Evolutionary conservation across 2,888 invertebrate genomes (phyloP).

Genomic region (Mythimna pallens): DNA sequence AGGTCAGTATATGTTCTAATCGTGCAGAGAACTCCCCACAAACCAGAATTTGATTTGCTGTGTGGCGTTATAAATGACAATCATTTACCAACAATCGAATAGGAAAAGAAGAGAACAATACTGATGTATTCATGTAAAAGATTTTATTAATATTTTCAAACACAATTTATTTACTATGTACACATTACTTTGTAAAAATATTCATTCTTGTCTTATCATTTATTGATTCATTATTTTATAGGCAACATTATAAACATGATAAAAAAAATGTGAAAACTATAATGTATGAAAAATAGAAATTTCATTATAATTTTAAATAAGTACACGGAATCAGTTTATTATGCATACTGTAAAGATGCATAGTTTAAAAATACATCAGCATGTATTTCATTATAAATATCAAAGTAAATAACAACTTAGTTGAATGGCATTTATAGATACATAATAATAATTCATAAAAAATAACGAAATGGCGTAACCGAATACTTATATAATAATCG

Average conservation of each 20-base stretch:
- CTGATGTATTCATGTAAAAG: slow-evolving; percentile 82
- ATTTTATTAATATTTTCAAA: slow-evolving; percentile 90
- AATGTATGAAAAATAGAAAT: slow-evolving; percentile 85
- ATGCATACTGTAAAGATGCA: slow-evolving; percentile 78
- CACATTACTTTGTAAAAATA: slow-evolving; percentile 91
- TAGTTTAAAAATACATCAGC: slow-evolving; percentile 75
- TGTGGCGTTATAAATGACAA: not conserved
- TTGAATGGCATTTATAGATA: slow-evolving; percentile 75
- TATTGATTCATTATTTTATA: slow-evolving; percentile 88
- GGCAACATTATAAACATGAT: slow-evolving; percentile 87
- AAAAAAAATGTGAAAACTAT: slow-evolving; percentile 85
- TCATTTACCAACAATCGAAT: not conserved
- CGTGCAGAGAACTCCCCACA: no score
- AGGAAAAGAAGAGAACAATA: slow-evolving; percentile 27
- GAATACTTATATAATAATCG: slow-evolving; percentile 60
- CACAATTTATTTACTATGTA: slow-evolving; percentile 90
- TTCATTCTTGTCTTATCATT: slow-evolving; percentile 89
- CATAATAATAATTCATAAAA: slow-evolving; percentile 64
- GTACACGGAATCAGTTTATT: slow-evolving; percentile 83
- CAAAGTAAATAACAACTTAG: slow-evolving; percentile 77
- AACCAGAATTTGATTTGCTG: no score
- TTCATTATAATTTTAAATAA: slow-evolving; percentile 86
- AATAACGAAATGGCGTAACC: slow-evolving; percentile 72
- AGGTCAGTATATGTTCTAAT: no score
- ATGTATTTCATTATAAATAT: slow-evolving; percentile 73